Percentiles rank a stretch among this genome's conserved stretches.
Evolutionary conservation across 2,888 invertebrate species (phyloP).

Genomic region (Thera obeliscata): DNA sequence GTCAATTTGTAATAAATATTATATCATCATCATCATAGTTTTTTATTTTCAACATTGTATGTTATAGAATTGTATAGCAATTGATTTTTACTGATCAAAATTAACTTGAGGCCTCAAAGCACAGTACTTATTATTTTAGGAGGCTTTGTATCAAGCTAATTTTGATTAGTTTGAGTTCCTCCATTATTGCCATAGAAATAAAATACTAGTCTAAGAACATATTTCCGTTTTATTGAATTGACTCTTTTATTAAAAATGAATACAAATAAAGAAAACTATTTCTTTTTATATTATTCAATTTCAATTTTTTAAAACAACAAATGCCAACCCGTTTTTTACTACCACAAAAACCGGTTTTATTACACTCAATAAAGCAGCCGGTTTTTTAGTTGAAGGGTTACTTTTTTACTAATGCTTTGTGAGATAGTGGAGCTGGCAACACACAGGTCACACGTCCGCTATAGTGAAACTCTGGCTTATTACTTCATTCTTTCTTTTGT

Average conservation of each 20-base stretch:
- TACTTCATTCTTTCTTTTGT: conserved; percentile 1
- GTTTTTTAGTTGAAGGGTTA: too few species aligned
- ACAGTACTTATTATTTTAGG: neutral
- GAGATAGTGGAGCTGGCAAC: too few species aligned
- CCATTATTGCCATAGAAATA: neutral
- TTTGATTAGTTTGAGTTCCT: neutral
- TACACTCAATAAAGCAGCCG: too few species aligned
- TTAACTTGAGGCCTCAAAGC: neutral
- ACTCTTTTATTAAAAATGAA: too few species aligned
- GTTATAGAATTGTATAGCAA: neutral
- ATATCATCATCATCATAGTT: conserved; percentile 19
- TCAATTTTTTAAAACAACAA: too few species aligned
- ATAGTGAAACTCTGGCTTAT: neutral
- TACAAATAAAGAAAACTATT: too few species aligned
- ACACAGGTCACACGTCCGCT: too few species aligned
- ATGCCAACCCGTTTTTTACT: too few species aligned
- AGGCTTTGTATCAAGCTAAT: neutral
- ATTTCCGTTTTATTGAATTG: neutral
- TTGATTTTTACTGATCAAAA: neutral
- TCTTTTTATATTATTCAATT: too few species aligned
- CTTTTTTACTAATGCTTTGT: too few species aligned
- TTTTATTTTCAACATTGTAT: conserved; percentile 30
- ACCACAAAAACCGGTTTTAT: too few species aligned
- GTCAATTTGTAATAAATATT: conserved; percentile 40
- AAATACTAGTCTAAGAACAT: neutral